These are phyloP conservation scores for Oreochromis grahami DNA, from an alignment of 2,797 vertebrate species.

Conservation along the genomic window DNA sequence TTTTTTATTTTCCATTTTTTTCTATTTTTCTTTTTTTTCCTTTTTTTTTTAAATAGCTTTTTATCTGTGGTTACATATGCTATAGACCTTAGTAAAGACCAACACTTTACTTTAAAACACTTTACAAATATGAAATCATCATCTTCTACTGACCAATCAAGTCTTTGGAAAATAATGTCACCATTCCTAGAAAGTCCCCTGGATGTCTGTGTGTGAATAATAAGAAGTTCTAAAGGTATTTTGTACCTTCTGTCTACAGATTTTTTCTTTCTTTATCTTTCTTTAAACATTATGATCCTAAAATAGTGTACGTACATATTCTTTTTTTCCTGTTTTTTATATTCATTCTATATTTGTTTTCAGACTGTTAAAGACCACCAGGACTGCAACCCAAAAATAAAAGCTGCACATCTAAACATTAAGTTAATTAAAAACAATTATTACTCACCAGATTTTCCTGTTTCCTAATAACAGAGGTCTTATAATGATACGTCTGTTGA, in stretches of 20 bases:
- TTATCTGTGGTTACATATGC: neutral
- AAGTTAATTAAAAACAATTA: neutral
- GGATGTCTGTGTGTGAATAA: neutral
- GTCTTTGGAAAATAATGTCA: neutral
- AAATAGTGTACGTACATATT: rapidly evolving
- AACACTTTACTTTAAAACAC: too few species aligned
- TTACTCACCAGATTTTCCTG: neutral
- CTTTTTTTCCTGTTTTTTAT: neutral
- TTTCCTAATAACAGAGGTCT: neutral
- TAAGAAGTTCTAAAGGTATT: neutral
- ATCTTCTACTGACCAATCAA: neutral
- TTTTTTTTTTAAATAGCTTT: neutral
- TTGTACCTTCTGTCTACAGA: neutral
- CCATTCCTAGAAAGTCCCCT: neutral
- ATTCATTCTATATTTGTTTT: neutral
- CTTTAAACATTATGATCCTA: neutral
- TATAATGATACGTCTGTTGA: neutral
- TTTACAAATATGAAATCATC: neutral
- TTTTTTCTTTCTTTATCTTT: neutral
- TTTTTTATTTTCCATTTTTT: too few species aligned
- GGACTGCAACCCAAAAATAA: neutral
- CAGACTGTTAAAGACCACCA: neutral
- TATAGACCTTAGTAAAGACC: neutral
- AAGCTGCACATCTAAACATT: neutral
- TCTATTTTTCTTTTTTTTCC: too few species aligned